Base-by-base conservation (phyloP, 2,888 invertebrate genomes). In the Cyclophora albipunctata region DNA sequence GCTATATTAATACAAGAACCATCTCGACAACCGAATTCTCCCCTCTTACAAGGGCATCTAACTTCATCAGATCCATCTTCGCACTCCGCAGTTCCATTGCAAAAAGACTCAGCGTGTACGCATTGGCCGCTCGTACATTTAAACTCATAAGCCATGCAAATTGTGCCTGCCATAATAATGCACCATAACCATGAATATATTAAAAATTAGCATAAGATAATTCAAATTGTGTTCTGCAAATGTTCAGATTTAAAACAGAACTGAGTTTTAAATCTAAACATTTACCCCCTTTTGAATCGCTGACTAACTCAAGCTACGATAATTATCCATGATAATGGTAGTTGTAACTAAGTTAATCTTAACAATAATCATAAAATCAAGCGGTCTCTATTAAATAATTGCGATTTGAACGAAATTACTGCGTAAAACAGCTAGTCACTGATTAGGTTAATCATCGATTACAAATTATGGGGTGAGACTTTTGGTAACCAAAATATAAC, bases 61-160 rank as follows among this genome's bases (percentile, higher is more conserved):
- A 48, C 59, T 69, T 88, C 88, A 53, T 87, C 88, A 4, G 90
- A 88, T 40, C 74, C 77, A 67, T 93, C 90, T 51, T 68, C 59
- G 69, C 91, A 91, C 63, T 91, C 90, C 52, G 52, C 60, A 33
- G 78, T 81, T 47, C 87, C 84, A 70, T 93, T 90, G 78, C 91
- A 91, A 54, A 82, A 65, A 49, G 84, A 79, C 46, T 85, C 84
- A 41, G 81, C 77, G 58, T 82, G 79, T 60, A 92, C 89, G 82
- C 92, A 93, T 69, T 89, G 82, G 73, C 92, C 92, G 71, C 87
- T 90, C 70, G 88, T 81, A 84, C 94, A 94, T 69, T 90, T 88
- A 90, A 91, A 93, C 72, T 86, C 71, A 83, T 78, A 84, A 84
- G 88, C 85, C 87, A 87, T 86, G 88, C 88, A 87, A 73, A 73